A percentile compares a stretch with the other conserved stretches of the same genome.
Conservation (phyloP, 2,888 invertebrate species). For the Drosophila meridionalis region DNA sequence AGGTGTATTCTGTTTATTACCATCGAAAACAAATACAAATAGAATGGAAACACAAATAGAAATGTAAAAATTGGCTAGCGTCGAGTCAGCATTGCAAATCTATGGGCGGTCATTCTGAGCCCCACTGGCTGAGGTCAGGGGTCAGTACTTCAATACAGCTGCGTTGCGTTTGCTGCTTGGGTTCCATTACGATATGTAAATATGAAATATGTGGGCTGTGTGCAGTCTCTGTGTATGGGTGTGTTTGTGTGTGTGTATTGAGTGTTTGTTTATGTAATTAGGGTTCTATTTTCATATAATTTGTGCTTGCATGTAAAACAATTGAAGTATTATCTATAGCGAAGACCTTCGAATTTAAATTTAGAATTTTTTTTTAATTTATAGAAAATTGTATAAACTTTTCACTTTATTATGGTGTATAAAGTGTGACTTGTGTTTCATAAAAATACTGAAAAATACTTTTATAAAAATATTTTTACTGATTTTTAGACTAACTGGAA, state of each 20-base stretch:
- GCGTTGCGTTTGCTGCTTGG: conserved; percentile 11
- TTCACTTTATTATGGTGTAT: no score
- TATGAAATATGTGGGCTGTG: conserved; percentile 18
- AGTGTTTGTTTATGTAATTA: conserved; percentile 6
- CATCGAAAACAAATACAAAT: conserved; percentile 33
- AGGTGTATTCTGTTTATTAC: conserved; percentile 49
- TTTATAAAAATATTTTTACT: no score
- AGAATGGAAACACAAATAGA: conserved; percentile 4
- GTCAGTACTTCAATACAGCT: conserved; percentile 40
- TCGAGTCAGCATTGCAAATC: conserved; percentile 22
- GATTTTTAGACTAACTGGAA: no score
- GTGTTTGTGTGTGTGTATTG: not conserved
- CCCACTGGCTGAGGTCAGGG: not conserved
- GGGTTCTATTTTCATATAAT: conserved; percentile 1
- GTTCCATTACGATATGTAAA: conserved; percentile 26
- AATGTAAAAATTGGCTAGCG: conserved; percentile 39
- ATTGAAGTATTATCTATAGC: not conserved
- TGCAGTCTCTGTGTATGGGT: not conserved
- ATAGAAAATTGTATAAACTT: no score
- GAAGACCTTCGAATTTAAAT: not conserved
- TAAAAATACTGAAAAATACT: no score
- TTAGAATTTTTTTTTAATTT: no score
- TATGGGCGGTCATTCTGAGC: conserved; percentile 5
- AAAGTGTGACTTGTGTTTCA: no score
- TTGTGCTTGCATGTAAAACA: not conserved